phyloP scores from a whole-genome alignment of 1,140 invertebrate genomes.

The Ditylenchus dipsaci region DNA sequence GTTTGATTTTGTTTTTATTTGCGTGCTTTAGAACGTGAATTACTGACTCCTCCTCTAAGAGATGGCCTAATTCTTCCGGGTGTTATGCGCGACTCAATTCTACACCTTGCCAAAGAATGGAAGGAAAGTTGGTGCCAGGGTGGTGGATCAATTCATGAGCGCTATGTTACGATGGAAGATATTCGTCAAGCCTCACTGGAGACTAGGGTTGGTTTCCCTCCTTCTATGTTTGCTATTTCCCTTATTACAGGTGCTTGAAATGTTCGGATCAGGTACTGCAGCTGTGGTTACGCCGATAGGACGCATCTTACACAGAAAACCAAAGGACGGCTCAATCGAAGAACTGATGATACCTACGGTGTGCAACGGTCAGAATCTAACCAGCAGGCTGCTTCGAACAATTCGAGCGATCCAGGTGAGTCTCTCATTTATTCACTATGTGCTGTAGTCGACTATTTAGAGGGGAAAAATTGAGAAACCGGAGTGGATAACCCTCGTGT shows the following conservation, averaged over 20 bases:
- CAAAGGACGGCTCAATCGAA: no score
- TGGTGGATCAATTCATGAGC: conserved; percentile 74
- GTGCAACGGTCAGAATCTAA: no score
- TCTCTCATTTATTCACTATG: no score
- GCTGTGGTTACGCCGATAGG: conserved; percentile 54
- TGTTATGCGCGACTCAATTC: conserved; percentile 79
- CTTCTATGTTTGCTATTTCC: background rate
- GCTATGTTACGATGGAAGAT: conserved; percentile 78
- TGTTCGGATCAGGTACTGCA: conserved; percentile 52
- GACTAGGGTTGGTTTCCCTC: conserved; percentile 72
- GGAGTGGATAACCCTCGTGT: no score
- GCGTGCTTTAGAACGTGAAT: conserved; percentile 72
- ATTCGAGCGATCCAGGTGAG: no score
- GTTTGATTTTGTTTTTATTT: no score
- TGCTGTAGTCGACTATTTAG: no score
- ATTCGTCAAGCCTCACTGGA: conserved; percentile 71
- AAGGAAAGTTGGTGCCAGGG: conserved; percentile 62
- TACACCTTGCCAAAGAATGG: conserved; percentile 75
- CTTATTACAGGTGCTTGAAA: conserved; percentile 43
- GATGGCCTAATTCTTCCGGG: conserved; percentile 77
- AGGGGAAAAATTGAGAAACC: no score
- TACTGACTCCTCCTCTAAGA: conserved; percentile 81
- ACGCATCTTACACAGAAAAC: conserved; percentile 48
- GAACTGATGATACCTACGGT: no score
- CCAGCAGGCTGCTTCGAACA: no score